Evolutionary conservation across 2,113 vertebrate genomes (phyloP).

Genomic region (Pygoscelis antarcticus): DNA sequence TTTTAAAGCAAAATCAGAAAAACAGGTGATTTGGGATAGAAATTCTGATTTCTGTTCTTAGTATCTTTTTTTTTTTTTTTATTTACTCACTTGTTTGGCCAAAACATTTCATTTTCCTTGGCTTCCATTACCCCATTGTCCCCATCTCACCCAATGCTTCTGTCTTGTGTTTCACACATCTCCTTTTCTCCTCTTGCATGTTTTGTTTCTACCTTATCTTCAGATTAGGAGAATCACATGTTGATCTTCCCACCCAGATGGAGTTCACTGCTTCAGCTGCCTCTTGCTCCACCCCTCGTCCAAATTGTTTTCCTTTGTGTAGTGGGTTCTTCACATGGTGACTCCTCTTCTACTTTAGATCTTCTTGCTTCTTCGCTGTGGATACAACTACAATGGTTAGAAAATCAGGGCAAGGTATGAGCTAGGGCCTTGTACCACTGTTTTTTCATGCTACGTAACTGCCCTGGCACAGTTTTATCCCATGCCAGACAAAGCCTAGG

Average conservation of each 20-base stretch:
- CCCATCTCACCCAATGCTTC: not conserved
- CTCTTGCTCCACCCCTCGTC: not conserved
- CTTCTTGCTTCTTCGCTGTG: not conserved
- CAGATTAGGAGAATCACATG: not conserved
- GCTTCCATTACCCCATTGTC: not conserved
- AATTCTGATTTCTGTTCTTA: not conserved
- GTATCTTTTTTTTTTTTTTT: not conserved
- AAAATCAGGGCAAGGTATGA: not conserved
- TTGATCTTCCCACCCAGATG: not conserved
- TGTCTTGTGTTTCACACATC: not conserved
- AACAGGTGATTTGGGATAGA: accelerated
- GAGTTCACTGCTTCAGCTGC: not conserved
- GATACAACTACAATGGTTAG: no score
- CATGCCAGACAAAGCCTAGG: not conserved
- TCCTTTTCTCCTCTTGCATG: not conserved
- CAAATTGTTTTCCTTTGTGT: not conserved
- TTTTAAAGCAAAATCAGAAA: not conserved
- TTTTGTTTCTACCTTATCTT: not conserved
- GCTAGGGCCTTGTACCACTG: not conserved
- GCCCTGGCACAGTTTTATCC: not conserved
- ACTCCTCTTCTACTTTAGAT: not conserved
- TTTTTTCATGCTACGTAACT: not conserved
- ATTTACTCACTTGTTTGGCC: not conserved
- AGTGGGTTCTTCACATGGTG: accelerated
- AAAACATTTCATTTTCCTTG: not conserved